Evolutionary conservation across 2,797 vertebrate species (phyloP).

Genomic region (Petrocephalus sullivani): DNA sequence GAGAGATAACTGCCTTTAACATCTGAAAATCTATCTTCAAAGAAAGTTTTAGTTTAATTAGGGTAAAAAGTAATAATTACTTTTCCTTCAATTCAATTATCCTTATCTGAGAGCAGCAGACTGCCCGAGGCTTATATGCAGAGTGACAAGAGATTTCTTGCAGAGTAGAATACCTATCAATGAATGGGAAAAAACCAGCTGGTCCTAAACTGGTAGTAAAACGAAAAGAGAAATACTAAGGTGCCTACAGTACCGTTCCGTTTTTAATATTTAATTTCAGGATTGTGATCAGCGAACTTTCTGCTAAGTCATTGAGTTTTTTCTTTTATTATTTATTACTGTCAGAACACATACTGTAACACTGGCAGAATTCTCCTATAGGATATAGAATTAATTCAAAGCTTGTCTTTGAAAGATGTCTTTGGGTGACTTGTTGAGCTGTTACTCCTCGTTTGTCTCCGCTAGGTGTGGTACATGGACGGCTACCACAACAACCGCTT

Average conservation of each 20-base stretch:
- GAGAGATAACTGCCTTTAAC: background rate
- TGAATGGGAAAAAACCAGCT: background rate
- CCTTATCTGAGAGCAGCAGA: slow-evolving; percentile 1
- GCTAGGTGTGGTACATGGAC: slow-evolving; percentile 96
- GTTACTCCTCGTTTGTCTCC: background rate
- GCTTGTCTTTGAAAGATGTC: background rate
- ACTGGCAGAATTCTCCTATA: background rate
- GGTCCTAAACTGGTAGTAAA: background rate
- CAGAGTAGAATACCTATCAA: too few relatives aligned
- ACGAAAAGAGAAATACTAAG: background rate
- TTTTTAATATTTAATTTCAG: background rate
- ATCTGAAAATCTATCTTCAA: background rate
- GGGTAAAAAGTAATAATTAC: background rate
- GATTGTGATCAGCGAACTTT: background rate
- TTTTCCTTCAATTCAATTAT: background rate
- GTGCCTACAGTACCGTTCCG: background rate
- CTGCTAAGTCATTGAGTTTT: background rate
- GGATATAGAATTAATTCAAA: background rate
- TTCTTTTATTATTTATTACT: background rate
- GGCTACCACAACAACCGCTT: slow-evolving; percentile 97
- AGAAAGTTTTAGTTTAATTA: background rate
- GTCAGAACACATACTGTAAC: background rate
- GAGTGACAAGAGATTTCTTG: background rate
- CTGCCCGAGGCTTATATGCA: background rate
- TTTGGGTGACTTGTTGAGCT: background rate